Evolutionary conservation across 1,140 invertebrate genomes (phyloP), one percentile per base, ranked within the genome.

Genomic region (Drosophila subobscura): DNA sequence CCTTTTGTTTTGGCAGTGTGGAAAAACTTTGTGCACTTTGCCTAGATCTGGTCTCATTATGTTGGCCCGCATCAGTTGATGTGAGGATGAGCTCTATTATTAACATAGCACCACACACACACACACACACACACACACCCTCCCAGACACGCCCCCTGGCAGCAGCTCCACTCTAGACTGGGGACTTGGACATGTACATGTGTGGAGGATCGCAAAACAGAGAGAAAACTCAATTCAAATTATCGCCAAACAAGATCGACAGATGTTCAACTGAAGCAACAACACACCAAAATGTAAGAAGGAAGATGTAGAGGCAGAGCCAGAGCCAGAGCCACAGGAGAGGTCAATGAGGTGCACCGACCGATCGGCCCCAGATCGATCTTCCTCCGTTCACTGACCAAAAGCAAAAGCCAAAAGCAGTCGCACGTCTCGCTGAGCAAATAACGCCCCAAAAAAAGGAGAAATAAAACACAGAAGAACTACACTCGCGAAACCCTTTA

Each of bases 181-280:
- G 33, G 33, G 33, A 37, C 33, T 12, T 37, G 33, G 33, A 37
- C 33, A 37, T 41, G 27, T 52, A 57, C 44, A 45, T 55, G 46
- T 57, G 71, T 61, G 74, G 71, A 60, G 77, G 72, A 70, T 77
- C 72, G 67, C 58, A 75, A 77, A 45, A 27, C 25, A 29, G 52
- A 49, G 58, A 86, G 84, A 88, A 89, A 88, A 88, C 83, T 88
- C 83, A 88, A 88, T 88, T 88, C 83, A 88, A 88, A 88, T 88
- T 88, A 88, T 88, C 83, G 84, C 63, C 75, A 65, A 65, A 88
- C 84, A 88, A 88, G 83, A 88, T 88, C 83, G 83, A 88, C 83
- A 88, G 83, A 88, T 88, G 83, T 88, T 88, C 83, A 83, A 53
- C 83, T 65, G 72, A 61, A 77, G 72, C 61, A 71, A 64, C 61